Evolutionary conservation across 1,140 invertebrate genomes (phyloP), one percentile per base, ranked within the genome.

Genomic region (Pseudomyrmex cubaensis): DNA sequence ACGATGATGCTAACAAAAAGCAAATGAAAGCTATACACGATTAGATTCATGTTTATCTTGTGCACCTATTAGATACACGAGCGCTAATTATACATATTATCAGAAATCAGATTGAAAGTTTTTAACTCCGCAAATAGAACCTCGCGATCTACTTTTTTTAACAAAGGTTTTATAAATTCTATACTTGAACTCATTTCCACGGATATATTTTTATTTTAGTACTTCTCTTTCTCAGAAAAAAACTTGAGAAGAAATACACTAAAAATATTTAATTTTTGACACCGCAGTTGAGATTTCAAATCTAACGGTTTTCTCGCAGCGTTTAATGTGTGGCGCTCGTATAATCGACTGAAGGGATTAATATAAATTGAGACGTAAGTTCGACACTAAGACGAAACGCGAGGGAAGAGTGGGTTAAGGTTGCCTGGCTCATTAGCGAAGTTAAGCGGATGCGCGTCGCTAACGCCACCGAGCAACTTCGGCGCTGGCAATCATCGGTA

Each of bases 401-500:
- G 35, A 35, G 17, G 62, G 56, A 76, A 85, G 83, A 89, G 85
- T 89, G 82, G 88, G 88, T 89, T 89, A 89, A 89, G 88, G 88
- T 89, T 89, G 84, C 82, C 74, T 46, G 85, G 87, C 88, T 89
- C 87, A 89, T 89, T 89, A 89, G 82, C 85, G 85, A 57, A 84
- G 82, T 85, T 86, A 73, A 84, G 77, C 82, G 87, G 76, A 76
- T 69, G 70, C 83, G 73, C 84, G 77, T 67, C 82, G 63, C 61
- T 78, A 61, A 67, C 52, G 75, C 84, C 77, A 59, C 74, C 75
- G 72, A 73, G 67, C 62, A 86, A 85, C 66, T 82, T 85, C 63
- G 63, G 57, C 62, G 35, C 74, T 84, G 73, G 87, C 88, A 89
- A 89, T 89, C 89, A 91, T 93, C 92, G 91, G 90, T 93, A 93